phyloP scores from a whole-genome alignment of 2,113 vertebrate species.

The Neodon shergylaensis region DNA sequence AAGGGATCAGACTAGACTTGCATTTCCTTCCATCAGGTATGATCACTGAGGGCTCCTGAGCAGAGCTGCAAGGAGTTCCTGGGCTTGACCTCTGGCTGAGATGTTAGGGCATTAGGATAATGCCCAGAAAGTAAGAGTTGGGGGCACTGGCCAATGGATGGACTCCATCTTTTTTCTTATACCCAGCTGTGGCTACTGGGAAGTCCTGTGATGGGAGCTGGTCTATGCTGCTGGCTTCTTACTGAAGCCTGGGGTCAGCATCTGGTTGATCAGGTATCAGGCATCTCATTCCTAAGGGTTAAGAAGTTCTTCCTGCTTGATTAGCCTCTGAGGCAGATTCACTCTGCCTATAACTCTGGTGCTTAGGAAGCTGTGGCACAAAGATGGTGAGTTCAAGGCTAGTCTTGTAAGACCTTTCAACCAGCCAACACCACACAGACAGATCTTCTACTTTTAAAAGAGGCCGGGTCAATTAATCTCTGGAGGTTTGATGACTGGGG shows the following conservation, averaged over 20 bases:
- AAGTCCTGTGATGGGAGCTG: background rate
- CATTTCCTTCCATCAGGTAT: accelerated
- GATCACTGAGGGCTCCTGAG: background rate
- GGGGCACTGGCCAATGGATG: accelerated
- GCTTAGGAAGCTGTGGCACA: background rate
- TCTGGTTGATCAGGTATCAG: too few relatives aligned
- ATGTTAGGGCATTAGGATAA: background rate
- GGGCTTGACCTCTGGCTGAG: accelerated
- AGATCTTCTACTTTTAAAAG: background rate
- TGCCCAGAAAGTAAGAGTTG: accelerated
- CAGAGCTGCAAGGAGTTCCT: background rate
- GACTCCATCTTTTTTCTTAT: too few relatives aligned
- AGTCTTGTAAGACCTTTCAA: background rate
- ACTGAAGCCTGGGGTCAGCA: background rate
- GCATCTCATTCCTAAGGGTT: background rate
- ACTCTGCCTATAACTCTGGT: background rate
- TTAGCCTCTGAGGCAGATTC: background rate
- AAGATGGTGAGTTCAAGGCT: background rate
- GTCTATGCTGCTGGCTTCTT: accelerated
- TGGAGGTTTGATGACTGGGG: background rate
- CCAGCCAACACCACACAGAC: background rate
- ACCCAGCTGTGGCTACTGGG: background rate
- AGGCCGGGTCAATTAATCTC: background rate
- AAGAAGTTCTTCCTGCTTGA: background rate
- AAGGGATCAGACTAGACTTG: background rate